A percentile compares a stretch with the other conserved stretches of the same genome.
These are phyloP conservation scores for Cyprinodon brontotheroides DNA, from an alignment of 2,113 vertebrate species.

Conservation along the genomic window DNA sequence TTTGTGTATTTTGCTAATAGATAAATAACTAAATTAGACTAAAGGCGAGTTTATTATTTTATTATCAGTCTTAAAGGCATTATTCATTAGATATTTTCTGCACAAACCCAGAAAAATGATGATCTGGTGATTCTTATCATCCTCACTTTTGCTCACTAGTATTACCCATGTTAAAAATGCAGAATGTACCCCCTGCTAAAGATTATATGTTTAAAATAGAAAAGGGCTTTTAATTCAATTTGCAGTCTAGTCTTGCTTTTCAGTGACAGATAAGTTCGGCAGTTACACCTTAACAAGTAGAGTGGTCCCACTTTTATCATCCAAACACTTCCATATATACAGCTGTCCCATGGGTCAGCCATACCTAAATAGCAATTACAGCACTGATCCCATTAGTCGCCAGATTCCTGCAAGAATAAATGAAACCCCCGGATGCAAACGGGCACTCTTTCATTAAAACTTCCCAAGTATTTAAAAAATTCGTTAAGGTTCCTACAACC, in stretches of 20 bases:
- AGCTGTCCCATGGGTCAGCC: not conserved
- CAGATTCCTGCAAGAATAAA: constrained; percentile 6
- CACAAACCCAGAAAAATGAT: not conserved
- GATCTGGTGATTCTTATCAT: not conserved
- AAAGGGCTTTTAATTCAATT: constrained; percentile 33
- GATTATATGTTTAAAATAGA: constrained; percentile 2
- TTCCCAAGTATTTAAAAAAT: constrained; percentile 1
- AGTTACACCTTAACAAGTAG: constrained; percentile 11
- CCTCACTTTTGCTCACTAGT: not conserved
- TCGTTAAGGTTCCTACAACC: constrained; percentile 5
- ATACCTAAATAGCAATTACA: constrained; percentile 5
- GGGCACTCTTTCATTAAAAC: constrained; percentile 14
- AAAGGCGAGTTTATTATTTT: too few relatives aligned
- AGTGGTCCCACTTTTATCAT: constrained; percentile 1
- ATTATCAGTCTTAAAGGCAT: too few relatives aligned
- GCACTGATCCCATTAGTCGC: not conserved
- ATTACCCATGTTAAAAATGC: constrained; percentile 28
- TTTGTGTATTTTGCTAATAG: too few relatives aligned
- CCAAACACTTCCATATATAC: not conserved
- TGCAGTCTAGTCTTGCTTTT: constrained; percentile 2
- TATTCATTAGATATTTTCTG: not conserved
- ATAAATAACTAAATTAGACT: too few relatives aligned
- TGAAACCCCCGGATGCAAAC: constrained; percentile 8
- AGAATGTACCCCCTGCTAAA: constrained; percentile 7
- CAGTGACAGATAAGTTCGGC: not conserved